Percentiles rank a stretch among this genome's conserved stretches.
Conservation (phyloP, 1,140 invertebrate species). For the Sycophila sp. region DNA sequence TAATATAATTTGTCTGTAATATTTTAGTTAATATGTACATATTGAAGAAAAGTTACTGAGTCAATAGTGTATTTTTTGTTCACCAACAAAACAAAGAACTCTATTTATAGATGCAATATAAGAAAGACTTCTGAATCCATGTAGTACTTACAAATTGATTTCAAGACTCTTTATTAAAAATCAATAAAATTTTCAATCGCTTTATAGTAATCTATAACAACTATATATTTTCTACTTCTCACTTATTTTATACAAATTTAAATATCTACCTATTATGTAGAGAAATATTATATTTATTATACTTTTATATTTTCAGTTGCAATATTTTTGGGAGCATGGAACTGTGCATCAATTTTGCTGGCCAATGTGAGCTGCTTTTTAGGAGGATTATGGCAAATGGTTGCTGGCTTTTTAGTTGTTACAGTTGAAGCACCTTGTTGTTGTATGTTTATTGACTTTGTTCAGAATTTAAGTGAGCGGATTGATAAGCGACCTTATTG, state of each 20-base stretch:
- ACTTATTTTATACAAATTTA: background rate
- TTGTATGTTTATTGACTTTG: constrained; percentile 93
- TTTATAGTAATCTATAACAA: too few relatives aligned
- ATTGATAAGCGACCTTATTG: constrained; percentile 87
- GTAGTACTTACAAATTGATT: background rate
- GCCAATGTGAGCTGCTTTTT: constrained; percentile 76
- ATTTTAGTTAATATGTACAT: too few relatives aligned
- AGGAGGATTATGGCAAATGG: constrained; percentile 88
- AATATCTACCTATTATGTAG: background rate
- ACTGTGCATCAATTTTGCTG: constrained; percentile 77
- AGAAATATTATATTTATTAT: background rate
- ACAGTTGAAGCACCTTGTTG: constrained; percentile 93
- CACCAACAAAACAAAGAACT: background rate
- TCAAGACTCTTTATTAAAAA: background rate
- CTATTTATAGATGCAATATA: constrained; percentile 1
- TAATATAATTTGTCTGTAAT: too few relatives aligned
- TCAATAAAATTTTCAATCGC: background rate
- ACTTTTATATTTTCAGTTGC: constrained; percentile 75
- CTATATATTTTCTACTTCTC: background rate
- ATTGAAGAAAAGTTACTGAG: too few relatives aligned
- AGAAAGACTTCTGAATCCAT: background rate
- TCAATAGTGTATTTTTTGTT: background rate
- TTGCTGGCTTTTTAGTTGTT: constrained; percentile 86
- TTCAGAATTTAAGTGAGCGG: constrained; percentile 82
- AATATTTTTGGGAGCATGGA: constrained; percentile 86